Evolutionary conservation across 1,140 invertebrate genomes (phyloP), one percentile per base, ranked within the genome.

Genomic region (Anoplolepis gracilipes): DNA sequence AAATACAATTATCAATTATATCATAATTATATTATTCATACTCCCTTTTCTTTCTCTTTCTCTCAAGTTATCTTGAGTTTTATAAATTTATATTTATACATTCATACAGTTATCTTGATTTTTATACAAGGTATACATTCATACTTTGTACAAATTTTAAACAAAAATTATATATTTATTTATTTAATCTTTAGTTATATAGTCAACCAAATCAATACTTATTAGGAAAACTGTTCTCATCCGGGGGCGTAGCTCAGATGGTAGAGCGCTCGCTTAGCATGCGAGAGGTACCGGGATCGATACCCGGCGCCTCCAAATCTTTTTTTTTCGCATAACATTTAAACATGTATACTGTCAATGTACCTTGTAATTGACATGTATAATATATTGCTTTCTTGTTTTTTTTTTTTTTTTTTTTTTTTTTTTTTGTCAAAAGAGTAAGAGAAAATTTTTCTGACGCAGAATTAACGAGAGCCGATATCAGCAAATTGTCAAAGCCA

Each of bases 221-320:
- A 49, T 49, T 49, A 49, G 5, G 13, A 49, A 49, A 1, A 5
- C 16, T 49, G 16, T 19, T 49, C 10, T 5, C 3, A 49, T 13
- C 42, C 16, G 8, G 96, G 96, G 97, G 95, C 96, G 96, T 97
- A 97, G 96, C 97, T 97, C 97, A 97, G 96, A 97, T 97, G 97
- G 97, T 97, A 97, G 97, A 97, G 97, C 97, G 96, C 97, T 97
- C 96, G 97, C 97, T 97, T 97, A 97, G 97, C 97, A 97, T 97
- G 97, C 96, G 97, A 97, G 97, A 97, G 96, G 97, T 97, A 97
- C 96, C 95, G 96, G 97, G 96, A 97, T 97, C 97, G 97, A 97
- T 97, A 96, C 97, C 96, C 96, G 96, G 96, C 96, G 96, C 96
- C 96, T 97, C 96, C 96, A 97, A 94, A 13, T 16, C 4, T 49